A percentile compares a stretch with the other conserved stretches of the same genome.
Conservation (phyloP, 1,140 invertebrate genomes). For the Metopolophium dirhodum region DNA sequence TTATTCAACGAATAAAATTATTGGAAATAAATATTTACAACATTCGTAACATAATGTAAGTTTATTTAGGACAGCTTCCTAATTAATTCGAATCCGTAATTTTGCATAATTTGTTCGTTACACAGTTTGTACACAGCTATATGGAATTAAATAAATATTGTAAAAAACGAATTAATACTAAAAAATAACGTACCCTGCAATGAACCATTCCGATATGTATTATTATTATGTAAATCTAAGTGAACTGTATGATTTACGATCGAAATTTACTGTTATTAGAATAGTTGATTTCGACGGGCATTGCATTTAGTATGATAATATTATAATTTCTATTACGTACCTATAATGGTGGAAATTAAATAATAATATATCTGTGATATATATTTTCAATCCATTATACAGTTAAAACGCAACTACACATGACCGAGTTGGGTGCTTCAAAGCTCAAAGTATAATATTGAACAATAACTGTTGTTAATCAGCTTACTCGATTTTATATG, state of each 20-base stretch:
- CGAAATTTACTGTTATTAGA: not conserved
- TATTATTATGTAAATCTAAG: not conserved
- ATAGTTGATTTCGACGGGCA: not conserved
- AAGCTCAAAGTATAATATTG: not conserved
- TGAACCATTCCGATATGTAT: not conserved
- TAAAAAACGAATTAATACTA: not conserved
- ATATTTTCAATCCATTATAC: not conserved
- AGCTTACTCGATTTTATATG: not conserved
- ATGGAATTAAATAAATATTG: not conserved
- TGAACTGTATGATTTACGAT: not conserved
- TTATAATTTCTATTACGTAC: not conserved
- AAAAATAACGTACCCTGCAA: not conserved
- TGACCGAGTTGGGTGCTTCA: not conserved
- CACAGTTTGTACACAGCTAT: not conserved
- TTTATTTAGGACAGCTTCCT: not conserved
- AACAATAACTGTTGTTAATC: not conserved
- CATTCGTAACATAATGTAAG: not conserved
- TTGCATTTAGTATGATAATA: not conserved
- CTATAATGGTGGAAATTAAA: not conserved
- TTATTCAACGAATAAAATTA: not conserved
- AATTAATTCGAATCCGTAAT: constrained; percentile 2
- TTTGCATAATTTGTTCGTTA: not conserved
- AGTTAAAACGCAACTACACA: not conserved
- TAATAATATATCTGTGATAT: not conserved
- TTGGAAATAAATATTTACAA: not conserved